These are phyloP conservation scores for Podarcis lilfordi DNA, from an alignment of 2,797 vertebrate species.

Conservation along the genomic window DNA sequence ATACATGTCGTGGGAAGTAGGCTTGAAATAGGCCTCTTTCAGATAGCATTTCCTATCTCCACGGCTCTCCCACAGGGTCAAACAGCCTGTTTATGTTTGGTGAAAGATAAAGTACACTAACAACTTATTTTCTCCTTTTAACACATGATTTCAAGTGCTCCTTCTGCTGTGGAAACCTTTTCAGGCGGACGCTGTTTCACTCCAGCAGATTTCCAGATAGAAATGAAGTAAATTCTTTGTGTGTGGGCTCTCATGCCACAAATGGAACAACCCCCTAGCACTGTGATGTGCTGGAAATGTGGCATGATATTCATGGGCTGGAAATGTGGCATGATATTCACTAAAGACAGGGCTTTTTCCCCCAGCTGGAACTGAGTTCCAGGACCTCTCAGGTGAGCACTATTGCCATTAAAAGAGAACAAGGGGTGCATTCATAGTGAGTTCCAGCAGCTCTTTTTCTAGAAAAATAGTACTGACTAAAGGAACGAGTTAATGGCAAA, in stretches of 20 bases:
- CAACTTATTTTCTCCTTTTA: conserved; percentile 3
- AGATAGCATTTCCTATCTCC: neutral
- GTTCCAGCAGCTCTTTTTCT: too few relatives aligned
- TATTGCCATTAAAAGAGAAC: too few relatives aligned
- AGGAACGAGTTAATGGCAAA: neutral
- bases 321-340: neutral
- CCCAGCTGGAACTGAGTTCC: too few relatives aligned
- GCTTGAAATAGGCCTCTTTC: neutral
- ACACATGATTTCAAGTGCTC: neutral
- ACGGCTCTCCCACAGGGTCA: neutral
- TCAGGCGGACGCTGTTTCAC: neutral
- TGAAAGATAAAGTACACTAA: neutral
- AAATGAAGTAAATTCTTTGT: conserved; percentile 9
- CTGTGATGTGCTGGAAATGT: neutral
- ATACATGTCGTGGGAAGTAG: neutral
- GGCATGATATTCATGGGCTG: neutral
- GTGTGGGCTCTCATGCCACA: neutral
- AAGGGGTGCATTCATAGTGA: too few relatives aligned
- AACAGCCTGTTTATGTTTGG: neutral
- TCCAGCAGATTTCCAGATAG: neutral
- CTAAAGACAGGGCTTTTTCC: neutral
- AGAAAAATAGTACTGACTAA: too few relatives aligned
- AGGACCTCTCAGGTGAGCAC: too few relatives aligned
- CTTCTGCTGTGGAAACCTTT: conserved; percentile 4
- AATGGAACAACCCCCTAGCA: neutral